These are phyloP conservation scores for Lacanobia wlatinum DNA, from an alignment of 2,888 invertebrate genomes.

Conservation along the genomic window DNA sequence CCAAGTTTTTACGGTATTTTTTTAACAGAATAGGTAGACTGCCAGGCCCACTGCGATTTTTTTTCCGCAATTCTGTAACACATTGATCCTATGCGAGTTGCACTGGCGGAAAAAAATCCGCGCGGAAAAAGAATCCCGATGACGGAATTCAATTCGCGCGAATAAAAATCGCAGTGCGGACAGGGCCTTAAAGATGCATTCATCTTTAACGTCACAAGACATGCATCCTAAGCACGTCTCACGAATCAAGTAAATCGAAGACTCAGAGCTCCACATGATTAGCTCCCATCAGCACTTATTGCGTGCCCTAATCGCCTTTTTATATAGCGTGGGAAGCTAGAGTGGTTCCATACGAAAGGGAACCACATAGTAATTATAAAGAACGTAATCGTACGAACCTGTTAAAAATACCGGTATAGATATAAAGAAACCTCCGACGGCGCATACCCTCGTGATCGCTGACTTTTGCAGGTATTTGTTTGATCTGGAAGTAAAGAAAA, in stretches of 20 bases:
- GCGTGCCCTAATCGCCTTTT: constrained; percentile 19
- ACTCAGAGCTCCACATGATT: constrained; percentile 4
- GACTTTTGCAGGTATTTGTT: constrained; percentile 98
- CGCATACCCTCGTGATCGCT: constrained; percentile 96
- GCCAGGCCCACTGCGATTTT: too few species aligned
- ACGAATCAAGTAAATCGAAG: constrained; percentile 12
- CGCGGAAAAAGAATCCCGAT: too few species aligned
- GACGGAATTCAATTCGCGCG: too few species aligned
- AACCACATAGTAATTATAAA: constrained; percentile 35
- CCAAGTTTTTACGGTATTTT: too few species aligned
- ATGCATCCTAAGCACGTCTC: background rate
- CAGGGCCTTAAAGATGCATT: too few species aligned
- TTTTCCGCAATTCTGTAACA: too few species aligned
- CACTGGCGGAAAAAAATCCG: too few species aligned
- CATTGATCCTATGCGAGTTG: too few species aligned
- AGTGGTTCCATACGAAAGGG: constrained; percentile 17
- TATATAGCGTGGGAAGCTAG: constrained; percentile 40
- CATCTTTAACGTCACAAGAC: background rate
- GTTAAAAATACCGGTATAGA: constrained; percentile 98
- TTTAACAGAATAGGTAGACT: too few species aligned
- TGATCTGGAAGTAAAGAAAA: constrained; percentile 92
- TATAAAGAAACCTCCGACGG: constrained; percentile 98
- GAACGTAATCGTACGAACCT: constrained; percentile 89
- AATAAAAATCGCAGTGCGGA: too few species aligned
- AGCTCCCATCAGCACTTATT: constrained; percentile 15